Conservation (phyloP, 2,113 vertebrate genomes). For the Montifringilla adamsi region DNA sequence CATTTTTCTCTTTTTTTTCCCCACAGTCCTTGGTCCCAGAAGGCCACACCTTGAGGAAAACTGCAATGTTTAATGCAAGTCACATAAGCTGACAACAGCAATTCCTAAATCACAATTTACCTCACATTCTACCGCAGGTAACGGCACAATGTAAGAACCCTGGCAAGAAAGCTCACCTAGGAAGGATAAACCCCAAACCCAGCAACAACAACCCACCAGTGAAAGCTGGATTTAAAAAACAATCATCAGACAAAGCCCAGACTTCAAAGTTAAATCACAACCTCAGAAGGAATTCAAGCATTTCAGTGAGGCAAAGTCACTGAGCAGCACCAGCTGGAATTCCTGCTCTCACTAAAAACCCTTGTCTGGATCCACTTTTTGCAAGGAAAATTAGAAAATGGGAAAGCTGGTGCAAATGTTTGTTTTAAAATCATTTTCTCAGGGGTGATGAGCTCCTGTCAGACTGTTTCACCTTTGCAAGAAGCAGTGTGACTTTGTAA, state of each 20-base stretch:
- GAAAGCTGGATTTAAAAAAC: not conserved
- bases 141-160: not conserved
- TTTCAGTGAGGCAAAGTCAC: not conserved
- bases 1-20: not conserved
- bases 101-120: not conserved
- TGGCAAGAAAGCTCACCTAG: not conserved
- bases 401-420: not conserved
- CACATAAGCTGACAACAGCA: not conserved
- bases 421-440: not conserved
- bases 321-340: not conserved
- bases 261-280: not conserved
- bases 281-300: not conserved
- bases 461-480: not conserved
- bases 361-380: not conserved
- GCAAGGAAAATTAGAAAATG: not conserved
- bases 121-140: not conserved
- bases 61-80: not conserved
- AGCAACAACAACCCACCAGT: not conserved
- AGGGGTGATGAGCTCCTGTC: not conserved
- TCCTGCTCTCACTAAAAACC: not conserved
- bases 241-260: not conserved
- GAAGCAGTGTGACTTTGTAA: not conserved
- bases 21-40: not conserved
- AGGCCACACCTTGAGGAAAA: not conserved
- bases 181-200: not conserved